Percentiles rank a stretch among this genome's conserved stretches.
Evolutionary conservation across 2,113 vertebrate species (phyloP).

Genomic region (Rhabdornis inornatus): DNA sequence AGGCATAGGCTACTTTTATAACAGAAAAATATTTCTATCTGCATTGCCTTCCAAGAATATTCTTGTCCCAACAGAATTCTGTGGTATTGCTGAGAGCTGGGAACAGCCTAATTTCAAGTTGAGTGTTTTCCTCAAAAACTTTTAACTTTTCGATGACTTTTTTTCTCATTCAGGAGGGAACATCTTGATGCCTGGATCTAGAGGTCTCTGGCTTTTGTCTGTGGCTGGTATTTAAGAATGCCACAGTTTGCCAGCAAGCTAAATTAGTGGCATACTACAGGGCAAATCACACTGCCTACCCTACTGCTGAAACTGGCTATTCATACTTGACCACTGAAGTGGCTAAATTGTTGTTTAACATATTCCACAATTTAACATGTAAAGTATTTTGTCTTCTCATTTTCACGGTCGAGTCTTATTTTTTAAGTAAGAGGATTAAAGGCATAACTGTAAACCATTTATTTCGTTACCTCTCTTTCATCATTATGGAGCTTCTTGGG

Average conservation of each 20-base stretch:
- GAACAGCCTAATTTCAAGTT: neutral
- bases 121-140: neutral
- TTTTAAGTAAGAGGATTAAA: conserved; percentile 30
- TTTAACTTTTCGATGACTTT: neutral
- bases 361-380: conserved; percentile 9
- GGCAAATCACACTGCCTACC: neutral
- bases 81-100: neutral
- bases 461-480: conserved; percentile 39
- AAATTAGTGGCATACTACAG: neutral
- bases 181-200: neutral
- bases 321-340: neutral
- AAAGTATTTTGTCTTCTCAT: neutral
- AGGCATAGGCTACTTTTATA: neutral
- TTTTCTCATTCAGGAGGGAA: neutral
- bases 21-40: neutral
- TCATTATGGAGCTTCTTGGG: neutral
- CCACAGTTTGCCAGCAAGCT: neutral
- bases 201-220: neutral
- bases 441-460: conserved; percentile 37
- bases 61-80: neutral
- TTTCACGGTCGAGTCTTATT: neutral
- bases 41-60: neutral
- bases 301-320: neutral
- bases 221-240: neutral
- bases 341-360: neutral